phyloP scores from a whole-genome alignment of 92 coral and sea anemone species.

The Zoanthus gigantus region DNA sequence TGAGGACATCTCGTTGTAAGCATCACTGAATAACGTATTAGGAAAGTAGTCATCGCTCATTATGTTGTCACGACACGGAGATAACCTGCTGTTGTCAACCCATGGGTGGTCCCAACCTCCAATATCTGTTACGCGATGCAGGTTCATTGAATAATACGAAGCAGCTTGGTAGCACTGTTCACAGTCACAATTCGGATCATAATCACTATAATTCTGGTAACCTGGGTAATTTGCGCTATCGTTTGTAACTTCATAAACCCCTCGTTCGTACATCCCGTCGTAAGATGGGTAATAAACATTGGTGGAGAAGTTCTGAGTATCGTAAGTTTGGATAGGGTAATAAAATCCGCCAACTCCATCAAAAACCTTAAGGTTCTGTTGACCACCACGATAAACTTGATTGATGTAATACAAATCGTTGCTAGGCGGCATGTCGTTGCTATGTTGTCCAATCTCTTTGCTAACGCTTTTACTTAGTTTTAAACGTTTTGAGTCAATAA shows the following conservation, averaged over 20 bases:
- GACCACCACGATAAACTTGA: not conserved
- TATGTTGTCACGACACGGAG: not conserved
- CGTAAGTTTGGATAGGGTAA: not conserved
- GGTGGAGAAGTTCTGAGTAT: not conserved
- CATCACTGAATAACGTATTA: conserved; percentile 5
- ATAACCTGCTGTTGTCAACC: not conserved
- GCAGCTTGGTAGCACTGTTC: conserved; percentile 38
- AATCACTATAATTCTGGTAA: conserved; percentile 6
- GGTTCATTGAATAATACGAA: not conserved
- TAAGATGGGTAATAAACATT: not conserved
- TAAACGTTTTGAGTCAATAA: not conserved
- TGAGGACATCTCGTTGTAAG: conserved; percentile 31
- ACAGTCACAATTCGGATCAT: conserved; percentile 28
- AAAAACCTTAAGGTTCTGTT: not conserved
- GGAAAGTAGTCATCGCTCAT: not conserved
- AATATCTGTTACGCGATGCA: not conserved
- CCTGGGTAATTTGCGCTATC: not conserved
- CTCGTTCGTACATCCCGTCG: not conserved
- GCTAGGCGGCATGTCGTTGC: not conserved
- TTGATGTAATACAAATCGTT: conserved; percentile 6
- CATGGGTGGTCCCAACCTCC: not conserved
- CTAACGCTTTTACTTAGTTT: not conserved
- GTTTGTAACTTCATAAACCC: not conserved
- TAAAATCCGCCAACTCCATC: not conserved
- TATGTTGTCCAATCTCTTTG: not conserved